phyloP scores from a whole-genome alignment of 2,113 vertebrate genomes.

The Oreamnos americanus region DNA sequence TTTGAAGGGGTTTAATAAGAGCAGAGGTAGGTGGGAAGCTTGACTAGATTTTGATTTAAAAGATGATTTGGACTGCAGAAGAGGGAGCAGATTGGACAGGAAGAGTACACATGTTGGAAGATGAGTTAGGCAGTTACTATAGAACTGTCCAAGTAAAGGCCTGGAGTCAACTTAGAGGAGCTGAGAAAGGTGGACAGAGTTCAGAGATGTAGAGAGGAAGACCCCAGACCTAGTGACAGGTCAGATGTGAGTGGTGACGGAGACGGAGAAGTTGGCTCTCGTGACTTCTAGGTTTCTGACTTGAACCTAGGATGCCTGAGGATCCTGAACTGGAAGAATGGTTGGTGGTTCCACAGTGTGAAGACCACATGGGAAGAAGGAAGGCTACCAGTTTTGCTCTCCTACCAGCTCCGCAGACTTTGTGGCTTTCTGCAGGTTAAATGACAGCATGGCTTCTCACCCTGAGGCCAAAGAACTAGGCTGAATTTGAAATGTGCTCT shows the following conservation, averaged over 20 bases:
- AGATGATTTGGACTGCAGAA: background rate
- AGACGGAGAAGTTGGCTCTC: background rate
- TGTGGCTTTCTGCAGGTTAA: background rate
- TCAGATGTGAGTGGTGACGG: background rate
- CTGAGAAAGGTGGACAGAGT: background rate
- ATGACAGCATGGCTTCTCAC: background rate
- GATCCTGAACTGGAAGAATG: background rate
- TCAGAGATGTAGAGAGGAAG: background rate
- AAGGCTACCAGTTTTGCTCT: background rate
- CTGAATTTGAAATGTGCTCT: background rate
- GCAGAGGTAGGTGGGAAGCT: background rate
- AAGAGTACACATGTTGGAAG: background rate
- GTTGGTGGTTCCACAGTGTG: background rate
- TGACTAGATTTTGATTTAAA: background rate
- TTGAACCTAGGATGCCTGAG: background rate
- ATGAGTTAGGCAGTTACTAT: background rate
- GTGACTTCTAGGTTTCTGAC: background rate
- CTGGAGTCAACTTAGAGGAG: background rate
- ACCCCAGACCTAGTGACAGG: background rate
- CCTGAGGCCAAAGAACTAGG: background rate
- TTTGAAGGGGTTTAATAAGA: conserved; percentile 21
- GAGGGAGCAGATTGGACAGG: background rate
- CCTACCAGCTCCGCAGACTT: background rate
- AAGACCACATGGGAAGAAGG: background rate
- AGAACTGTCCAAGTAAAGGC: background rate